These are phyloP conservation scores for Ridgeia piscesae DNA, from an alignment of 1,140 invertebrate species.

Conservation along the genomic window DNA sequence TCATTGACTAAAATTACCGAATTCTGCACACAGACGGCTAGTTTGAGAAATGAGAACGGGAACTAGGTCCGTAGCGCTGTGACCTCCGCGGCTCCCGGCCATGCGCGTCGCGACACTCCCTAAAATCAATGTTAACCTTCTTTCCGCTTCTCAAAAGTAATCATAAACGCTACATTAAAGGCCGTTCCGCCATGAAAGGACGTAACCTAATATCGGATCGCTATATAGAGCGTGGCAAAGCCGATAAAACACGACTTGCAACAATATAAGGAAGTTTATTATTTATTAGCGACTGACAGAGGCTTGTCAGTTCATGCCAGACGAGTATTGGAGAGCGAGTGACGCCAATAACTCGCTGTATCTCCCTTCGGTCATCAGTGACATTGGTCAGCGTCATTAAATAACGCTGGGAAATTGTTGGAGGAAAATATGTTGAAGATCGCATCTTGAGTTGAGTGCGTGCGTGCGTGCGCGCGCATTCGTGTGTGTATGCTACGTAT, in stretches of 20 bases:
- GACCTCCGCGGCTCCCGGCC: not conserved
- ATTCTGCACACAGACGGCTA: not conserved
- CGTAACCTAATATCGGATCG: not conserved
- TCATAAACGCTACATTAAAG: conserved; percentile 1
- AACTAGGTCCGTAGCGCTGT: not conserved
- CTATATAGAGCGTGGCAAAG: not conserved
- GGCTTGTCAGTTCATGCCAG: not conserved
- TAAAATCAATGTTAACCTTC: conserved; percentile 6
- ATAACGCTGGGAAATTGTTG: not conserved
- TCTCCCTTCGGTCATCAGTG: not conserved
- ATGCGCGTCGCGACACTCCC: not conserved
- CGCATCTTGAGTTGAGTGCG: not conserved
- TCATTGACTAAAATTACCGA: not conserved
- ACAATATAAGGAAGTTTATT: not conserved
- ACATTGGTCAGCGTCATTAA: not conserved
- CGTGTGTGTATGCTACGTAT: not conserved
- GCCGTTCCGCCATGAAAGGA: not conserved
- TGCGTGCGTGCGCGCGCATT: not conserved
- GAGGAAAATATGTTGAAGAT: not conserved
- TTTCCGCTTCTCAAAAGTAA: not conserved
- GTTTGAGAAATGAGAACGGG: not conserved
- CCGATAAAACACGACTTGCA: not conserved
- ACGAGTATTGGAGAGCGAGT: not conserved
- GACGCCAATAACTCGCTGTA: not conserved
- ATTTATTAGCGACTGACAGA: not conserved